Evolutionary conservation across 2,888 invertebrate genomes (phyloP), one percentile per base, ranked within the genome.

Genomic region (Sesamia inferens): DNA sequence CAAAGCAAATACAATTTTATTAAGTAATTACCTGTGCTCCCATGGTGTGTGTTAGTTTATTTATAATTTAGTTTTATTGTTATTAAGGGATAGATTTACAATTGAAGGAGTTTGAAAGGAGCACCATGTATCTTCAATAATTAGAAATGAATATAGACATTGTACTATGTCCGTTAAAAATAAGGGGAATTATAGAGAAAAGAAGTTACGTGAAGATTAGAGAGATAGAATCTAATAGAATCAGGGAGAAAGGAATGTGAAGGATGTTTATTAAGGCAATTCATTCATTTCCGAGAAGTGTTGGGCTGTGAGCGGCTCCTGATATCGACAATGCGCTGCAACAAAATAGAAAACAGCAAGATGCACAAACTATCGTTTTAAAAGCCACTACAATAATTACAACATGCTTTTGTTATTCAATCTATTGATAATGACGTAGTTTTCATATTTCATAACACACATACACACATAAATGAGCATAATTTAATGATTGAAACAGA

Each of bases 271-370:
- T 88, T 89, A 91, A 86, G 90, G 90, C 86, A 90, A 89, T 87
- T 93, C 89, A 93, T 89, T 93, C 87, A 90, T 90, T 85, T 91
- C 93, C 92, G 87, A 31, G 90, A 89, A 90, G 90, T 79, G 89
- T 91, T 90, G 92, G 91, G 90, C 90, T 93, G 91, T 86, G 93
- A 90, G 88, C 94, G 88, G 94, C 94, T 91, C 90, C 94, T 90
- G 94, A 90, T 91, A 93, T 91, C 88, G 92, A 91, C 90, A 92
- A 92, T 89, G 92, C 92, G 89, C 96, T 96, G 96, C 95, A 96
- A 96, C 95, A 96, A 91, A 95, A 93, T 85, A 93, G 90, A 92
- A 95, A 93, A 94, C 92, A 91, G 93, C 94, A 92, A 92, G 91
- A 94, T 96, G 95, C 96, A 94, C 94, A 91, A 94, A 92, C 93